phyloP scores from a whole-genome alignment of 1,140 invertebrate genomes.

The Lutraria rhynchaena region DNA sequence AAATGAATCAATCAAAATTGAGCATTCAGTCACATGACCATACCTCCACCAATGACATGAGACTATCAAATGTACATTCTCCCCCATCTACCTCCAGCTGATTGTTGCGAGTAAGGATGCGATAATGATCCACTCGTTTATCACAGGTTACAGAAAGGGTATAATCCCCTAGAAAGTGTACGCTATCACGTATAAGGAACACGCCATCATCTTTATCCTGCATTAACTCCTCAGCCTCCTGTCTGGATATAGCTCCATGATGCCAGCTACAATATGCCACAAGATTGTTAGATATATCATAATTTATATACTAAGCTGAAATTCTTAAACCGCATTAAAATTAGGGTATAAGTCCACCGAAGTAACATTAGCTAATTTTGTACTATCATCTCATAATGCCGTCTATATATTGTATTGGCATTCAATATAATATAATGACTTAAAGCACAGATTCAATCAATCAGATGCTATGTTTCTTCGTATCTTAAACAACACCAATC shows the following conservation, averaged over 20 bases:
- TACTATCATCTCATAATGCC: no score
- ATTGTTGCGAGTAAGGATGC: conserved; percentile 71
- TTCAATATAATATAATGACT: no score
- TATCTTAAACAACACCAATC: no score
- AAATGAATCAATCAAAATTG: conserved; percentile 21
- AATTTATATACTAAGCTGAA: no score
- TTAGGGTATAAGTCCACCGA: no score
- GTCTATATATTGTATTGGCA: no score
- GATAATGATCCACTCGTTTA: conserved; percentile 75
- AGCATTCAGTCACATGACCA: conserved; percentile 58
- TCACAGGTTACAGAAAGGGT: conserved; percentile 93
- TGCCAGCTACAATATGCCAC: conserved; percentile 90
- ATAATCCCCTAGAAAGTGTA: conserved; percentile 99
- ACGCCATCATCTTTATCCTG: conserved; percentile 90
- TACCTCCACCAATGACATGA: conserved; percentile 78
- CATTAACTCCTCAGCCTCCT: conserved; percentile 95
- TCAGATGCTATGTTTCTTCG: no score
- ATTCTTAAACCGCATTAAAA: no score
- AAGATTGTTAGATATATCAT: no score
- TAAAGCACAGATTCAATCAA: no score
- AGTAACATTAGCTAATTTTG: no score
- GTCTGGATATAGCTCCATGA: conserved; percentile 98
- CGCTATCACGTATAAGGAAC: conserved; percentile 98
- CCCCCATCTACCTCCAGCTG: conserved; percentile 76
- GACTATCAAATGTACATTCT: conserved; percentile 74